Base-by-base conservation (phyloP, 2,113 vertebrate genomes). In the Sinocyclocheilus grahami region DNA sequence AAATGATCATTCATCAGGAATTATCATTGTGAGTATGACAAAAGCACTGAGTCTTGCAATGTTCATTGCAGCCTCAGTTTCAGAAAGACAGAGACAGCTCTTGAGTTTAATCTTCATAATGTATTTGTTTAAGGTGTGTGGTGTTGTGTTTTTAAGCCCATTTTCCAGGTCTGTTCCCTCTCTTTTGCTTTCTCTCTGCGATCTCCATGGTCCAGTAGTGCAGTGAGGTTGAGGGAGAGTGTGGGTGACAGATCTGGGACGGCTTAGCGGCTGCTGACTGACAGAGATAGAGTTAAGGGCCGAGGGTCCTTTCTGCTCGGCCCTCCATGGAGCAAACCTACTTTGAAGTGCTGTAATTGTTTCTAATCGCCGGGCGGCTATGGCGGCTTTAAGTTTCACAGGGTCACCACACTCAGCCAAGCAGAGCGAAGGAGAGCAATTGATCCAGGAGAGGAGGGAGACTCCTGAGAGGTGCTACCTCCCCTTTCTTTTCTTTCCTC, bases 171-270 rank as follows among this genome's bases (percentile, higher is more conserved):
- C 51, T 71, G 18, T 55, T 63, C 22, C 27, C 20, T 72, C 69
- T 42, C 37, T 74, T 74, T n/a, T 74, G 71, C 39, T 13, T 24
- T 78, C 62, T 51, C 65, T 67, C 62, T 75, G 30, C 30, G 71
- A 78, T 86, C 72, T 84, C 78, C 18, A 42, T 71, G 85, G 83
- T 86, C 82, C 89, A 84, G 62, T 65, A 79, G 77, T 72, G 86
- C 30, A 48, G 48, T 46, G 53, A 67, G 63, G 65, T 89, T 78
- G 72, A 87, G 87, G 85, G 83, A 86, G 79, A 84, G 71, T 48
- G 22, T 69, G 90, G 91, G 90, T 95, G 95, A 96, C 94, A 95
- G 95, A 95, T 46, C 95, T 94, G 92, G 95, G 92, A 94, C 94
- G 93, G 90, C 90, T 91, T 93, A 92, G 91, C n/a, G 74, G 87